Evolutionary conservation across 1,140 invertebrate species (phyloP).

Genomic region (Teleogryllus occipitalis): DNA sequence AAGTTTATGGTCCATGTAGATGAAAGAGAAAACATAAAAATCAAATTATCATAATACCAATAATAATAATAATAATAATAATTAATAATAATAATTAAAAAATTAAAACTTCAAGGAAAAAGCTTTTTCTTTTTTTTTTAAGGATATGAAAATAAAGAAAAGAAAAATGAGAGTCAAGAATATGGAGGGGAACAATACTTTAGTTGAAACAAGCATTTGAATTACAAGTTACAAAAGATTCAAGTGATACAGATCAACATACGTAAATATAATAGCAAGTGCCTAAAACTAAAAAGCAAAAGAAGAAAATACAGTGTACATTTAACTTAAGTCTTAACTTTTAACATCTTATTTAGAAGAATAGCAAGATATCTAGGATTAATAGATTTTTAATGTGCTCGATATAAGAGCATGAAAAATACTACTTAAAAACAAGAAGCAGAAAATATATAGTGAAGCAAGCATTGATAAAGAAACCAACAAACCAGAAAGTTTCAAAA

Average conservation of each 20-base stretch:
- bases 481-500: not conserved
- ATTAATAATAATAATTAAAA: not conserved
- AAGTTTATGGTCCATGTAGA: too few relatives aligned
- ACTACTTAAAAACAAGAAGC: constrained; percentile 7
- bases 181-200: not conserved
- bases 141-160: not conserved
- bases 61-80: too few relatives aligned
- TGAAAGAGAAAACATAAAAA: too few relatives aligned
- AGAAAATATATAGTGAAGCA: not conserved
- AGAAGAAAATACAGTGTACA: not conserved
- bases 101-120: not conserved
- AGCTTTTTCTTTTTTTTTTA: not conserved
- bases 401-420: not conserved
- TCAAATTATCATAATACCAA: too few relatives aligned
- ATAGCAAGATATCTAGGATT: not conserved
- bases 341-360: not conserved
- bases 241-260: constrained; percentile 1
- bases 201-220: not conserved
- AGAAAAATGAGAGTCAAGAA: not conserved
- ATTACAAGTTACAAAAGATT: not conserved
- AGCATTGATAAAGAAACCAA: not conserved
- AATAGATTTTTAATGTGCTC: not conserved
- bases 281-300: not conserved
- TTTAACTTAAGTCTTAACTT: not conserved
- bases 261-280: not conserved